Evolutionary conservation across 2,113 vertebrate genomes (phyloP).

Genomic region (Bolborhynchus lineola): DNA sequence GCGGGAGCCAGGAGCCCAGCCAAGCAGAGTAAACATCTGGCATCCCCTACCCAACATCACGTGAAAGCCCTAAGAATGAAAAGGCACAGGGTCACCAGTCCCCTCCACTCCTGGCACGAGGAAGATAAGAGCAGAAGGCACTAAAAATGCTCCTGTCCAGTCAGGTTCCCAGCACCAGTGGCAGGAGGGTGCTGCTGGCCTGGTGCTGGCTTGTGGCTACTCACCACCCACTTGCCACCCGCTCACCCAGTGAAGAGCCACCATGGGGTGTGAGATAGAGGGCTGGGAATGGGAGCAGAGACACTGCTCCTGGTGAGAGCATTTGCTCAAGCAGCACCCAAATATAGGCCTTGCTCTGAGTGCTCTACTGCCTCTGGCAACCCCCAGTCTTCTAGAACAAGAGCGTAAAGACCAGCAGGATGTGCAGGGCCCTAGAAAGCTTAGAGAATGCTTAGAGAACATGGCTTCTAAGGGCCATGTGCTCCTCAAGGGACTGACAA

Average conservation of each 20-base stretch:
- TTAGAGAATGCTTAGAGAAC: neutral
- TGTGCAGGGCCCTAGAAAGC: neutral
- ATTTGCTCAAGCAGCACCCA: neutral
- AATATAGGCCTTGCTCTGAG: neutral
- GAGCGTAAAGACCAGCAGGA: neutral
- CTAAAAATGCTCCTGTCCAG: neutral
- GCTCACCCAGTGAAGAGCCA: fast-evolving
- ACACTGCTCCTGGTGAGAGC: neutral
- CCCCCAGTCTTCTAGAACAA: neutral
- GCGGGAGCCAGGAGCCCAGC: neutral
- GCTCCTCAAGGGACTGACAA: neutral
- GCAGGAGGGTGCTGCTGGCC: neutral
- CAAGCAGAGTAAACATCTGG: neutral
- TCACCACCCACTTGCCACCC: fast-evolving
- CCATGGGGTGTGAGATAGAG: neutral
- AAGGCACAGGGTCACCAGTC: neutral
- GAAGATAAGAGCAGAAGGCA: neutral
- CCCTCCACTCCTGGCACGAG: neutral
- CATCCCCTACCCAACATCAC: neutral
- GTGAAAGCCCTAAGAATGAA: neutral
- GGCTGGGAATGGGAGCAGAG: neutral
- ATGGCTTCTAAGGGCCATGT: neutral
- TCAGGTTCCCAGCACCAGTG: neutral
- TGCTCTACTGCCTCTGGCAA: neutral
- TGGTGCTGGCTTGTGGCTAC: neutral